These are phyloP conservation scores for Empis livida DNA, from an alignment of 2,888 invertebrate genomes.

Conservation along the genomic window DNA sequence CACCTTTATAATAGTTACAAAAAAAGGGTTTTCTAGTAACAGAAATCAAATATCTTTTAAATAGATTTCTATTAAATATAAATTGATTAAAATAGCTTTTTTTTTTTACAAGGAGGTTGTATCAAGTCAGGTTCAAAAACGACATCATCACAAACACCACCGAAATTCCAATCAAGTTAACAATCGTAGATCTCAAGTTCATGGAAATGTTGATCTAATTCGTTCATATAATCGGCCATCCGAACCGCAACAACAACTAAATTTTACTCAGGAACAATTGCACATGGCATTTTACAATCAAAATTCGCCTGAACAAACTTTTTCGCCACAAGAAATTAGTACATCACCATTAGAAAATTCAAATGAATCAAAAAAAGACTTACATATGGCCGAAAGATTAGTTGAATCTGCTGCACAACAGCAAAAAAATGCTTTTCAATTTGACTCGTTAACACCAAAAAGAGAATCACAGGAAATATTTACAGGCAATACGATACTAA, in stretches of 20 bases:
- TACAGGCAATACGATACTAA: conserved; percentile 5
- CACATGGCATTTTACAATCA: conserved; percentile 19
- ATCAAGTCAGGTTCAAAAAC: conserved; percentile 12
- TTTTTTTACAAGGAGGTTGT: neutral
- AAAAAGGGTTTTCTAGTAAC: too few species aligned
- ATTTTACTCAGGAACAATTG: conserved; percentile 18
- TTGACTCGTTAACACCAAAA: conserved; percentile 36
- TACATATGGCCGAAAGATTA: conserved; percentile 35
- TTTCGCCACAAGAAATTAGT: conserved; percentile 17
- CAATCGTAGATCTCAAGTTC: conserved; percentile 16
- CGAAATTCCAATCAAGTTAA: conserved; percentile 21
- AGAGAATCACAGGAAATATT: conserved; percentile 14
- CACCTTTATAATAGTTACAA: too few species aligned
- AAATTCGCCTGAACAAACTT: conserved; percentile 16
- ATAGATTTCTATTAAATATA: too few species aligned
- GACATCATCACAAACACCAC: conserved; percentile 26
- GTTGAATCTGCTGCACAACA: conserved; percentile 32
- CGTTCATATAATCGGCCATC: conserved; percentile 16
- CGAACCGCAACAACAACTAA: conserved; percentile 16
- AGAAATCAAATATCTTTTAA: too few species aligned
- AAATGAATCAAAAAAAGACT: conserved; percentile 18
- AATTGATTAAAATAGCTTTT: too few species aligned
- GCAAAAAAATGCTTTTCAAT: conserved; percentile 34
- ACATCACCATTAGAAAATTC: conserved; percentile 3
- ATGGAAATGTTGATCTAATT: conserved; percentile 15